Evolutionary conservation across 2,113 vertebrate genomes (phyloP).

Genomic region (Cottus gobio): DNA sequence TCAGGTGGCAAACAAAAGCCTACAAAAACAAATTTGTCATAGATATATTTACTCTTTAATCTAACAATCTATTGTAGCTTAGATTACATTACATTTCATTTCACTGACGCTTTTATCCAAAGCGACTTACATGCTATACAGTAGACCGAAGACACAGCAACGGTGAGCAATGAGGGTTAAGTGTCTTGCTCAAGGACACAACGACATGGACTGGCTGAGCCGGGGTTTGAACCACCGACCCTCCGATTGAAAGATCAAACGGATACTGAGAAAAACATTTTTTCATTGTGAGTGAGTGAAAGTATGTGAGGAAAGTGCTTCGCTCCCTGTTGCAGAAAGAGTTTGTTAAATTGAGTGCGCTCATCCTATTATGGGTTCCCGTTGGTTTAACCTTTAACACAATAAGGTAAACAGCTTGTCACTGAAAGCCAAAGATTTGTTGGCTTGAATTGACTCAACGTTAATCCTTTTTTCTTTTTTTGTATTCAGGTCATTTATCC

Average conservation of each 20-base stretch:
- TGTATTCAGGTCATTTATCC: constrained; percentile 61
- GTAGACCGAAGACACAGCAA: too few relatives aligned
- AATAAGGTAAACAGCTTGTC: constrained; percentile 20
- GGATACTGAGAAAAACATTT: background rate
- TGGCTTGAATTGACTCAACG: constrained; percentile 50
- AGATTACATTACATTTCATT: too few relatives aligned
- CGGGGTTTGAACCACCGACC: too few relatives aligned
- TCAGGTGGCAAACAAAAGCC: constrained; percentile 41
- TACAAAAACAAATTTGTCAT: background rate
- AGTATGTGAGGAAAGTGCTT: background rate
- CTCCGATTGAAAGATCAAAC: too few relatives aligned
- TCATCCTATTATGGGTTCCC: background rate
- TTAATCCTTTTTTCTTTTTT: constrained; percentile 47
- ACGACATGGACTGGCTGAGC: too few relatives aligned
- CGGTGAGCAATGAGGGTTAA: too few relatives aligned
- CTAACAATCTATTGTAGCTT: background rate
- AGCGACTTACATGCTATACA: too few relatives aligned
- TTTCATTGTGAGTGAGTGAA: background rate
- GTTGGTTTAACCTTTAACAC: background rate
- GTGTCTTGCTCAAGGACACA: too few relatives aligned
- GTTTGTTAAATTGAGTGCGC: constrained; percentile 1
- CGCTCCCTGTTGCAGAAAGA: background rate
- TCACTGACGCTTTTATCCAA: too few relatives aligned
- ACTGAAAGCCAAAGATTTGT: constrained; percentile 37
- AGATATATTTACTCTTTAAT: background rate